Base-by-base conservation (phyloP, 2,888 invertebrate species). In the Rapana venosa region DNA sequence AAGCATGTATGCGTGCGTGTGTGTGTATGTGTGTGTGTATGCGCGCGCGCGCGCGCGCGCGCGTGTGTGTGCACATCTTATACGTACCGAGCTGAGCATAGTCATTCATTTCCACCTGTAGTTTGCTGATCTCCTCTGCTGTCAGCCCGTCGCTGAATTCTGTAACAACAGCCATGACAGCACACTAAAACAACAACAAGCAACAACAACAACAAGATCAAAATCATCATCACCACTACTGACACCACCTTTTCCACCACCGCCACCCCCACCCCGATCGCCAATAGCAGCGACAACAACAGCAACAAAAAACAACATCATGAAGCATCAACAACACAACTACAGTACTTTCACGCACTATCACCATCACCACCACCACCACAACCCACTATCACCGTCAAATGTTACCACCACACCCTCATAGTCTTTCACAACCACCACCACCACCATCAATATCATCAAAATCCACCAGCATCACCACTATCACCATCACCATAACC, bases 71-170 rank as follows among this genome's bases (percentile, higher is more conserved):
- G 47, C 47, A 47, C 47, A 47, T 8, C 22, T 74, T n/a, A 74
- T 4, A 81, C 81, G 26, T 81, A 81, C 81, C 81, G 2, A 81
- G 81, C 22, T 81, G 81, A 47, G 81, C 81, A 36, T 81, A 22
- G 81, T 81, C 81, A 17, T 22, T 47, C 81, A 81, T 81, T 81
- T 81, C 81, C 6, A 8, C 81, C 11, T 11, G 35, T 20, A 81
- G 36, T 36, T 81, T 36, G 47, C 20, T 22, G 81, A 81, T 47
- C 22, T 81, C 81, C 5, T 11, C 81, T 4, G 30, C 11, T 22
- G 81, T 36, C 81, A 81, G 36, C 4, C 81, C 81, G 36, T 81
- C 81, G 36, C 81, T 81, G 36, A 81, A 81, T 36, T 81, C 81
- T 81, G 81, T 13, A 81, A 81, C 26, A 84, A 26, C 81, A 4